Base-by-base conservation (phyloP, 2,888 invertebrate genomes). In the Taphrorychus bicolor region DNA sequence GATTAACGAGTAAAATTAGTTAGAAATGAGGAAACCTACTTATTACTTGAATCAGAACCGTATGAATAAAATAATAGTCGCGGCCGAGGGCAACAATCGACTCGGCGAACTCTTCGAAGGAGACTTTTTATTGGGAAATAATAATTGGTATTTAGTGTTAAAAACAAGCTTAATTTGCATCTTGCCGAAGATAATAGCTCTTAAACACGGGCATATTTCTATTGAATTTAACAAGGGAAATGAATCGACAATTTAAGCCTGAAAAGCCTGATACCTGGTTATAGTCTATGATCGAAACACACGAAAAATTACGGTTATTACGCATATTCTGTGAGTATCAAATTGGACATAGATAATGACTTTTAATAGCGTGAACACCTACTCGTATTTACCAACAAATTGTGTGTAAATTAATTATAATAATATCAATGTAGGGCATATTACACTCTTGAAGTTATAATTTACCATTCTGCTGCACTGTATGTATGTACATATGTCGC, bases 11-110 rank as follows among this genome's bases (percentile, higher is more conserved):
- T 32, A 45, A 45, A 7, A 45, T 11, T 32, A 11, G 32, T 17
- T 45, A 16, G 17, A 45, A 45, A 63, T 63, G 18, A 63, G 41
- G 62, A 68, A 67, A 68, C 68, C 68, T 68, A 59, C 63, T 68
- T 68, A 63, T 63, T 68, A 68, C 54, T 18, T 59, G 59, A 68
- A 68, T 68, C 68, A 68, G 63, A 51, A 68, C 68, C 63, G 63
- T 56, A 59, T 68, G 63, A 59, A 63, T 66, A 40, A 56, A n/a
- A 66, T 66, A 66, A 56, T 66, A 49, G 14, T 41, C 48, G 18
- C 49, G 66, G 48, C 59, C 19, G 52, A 60, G 48, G 23, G 17
- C 18, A 59, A 65, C 53, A 65, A 65, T n/a, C n/a, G n/a, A 32
- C 45, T 42, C 42, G 45, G 45, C 21, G 53, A 19, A 32, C 22